Conservation (phyloP, 2,888 invertebrate species). For the Epistrophe grossulariae region DNA sequence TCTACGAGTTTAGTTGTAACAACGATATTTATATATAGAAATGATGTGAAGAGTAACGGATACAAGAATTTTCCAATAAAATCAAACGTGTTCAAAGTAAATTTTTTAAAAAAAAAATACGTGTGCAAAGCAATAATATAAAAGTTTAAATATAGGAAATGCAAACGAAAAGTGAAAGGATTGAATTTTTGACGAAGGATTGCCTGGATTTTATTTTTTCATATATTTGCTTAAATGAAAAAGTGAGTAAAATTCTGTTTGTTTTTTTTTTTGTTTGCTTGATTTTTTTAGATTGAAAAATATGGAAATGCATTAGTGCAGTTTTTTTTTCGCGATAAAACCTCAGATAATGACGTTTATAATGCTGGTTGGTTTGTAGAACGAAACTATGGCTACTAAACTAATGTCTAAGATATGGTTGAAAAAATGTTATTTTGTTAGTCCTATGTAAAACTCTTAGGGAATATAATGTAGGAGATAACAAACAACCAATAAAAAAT, state of each 20-base stretch:
- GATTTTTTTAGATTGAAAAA: background rate
- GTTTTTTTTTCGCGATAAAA: background rate
- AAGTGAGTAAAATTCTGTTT: background rate
- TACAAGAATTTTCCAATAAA: background rate
- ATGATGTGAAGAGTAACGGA: slow-evolving; percentile 16
- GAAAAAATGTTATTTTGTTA: too few species aligned
- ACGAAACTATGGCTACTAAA: too few species aligned
- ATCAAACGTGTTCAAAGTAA: slow-evolving; percentile 12
- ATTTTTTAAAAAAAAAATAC: background rate
- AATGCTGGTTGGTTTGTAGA: too few species aligned
- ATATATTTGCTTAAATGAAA: background rate
- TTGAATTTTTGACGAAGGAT: background rate
- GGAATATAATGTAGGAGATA: too few species aligned
- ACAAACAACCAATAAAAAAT: too few species aligned
- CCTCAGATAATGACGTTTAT: background rate
- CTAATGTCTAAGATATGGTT: too few species aligned
- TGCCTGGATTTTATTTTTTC: background rate
- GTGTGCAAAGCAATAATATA: slow-evolving; percentile 31
- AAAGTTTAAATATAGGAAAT: background rate
- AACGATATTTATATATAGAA: background rate
- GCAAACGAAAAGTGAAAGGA: slow-evolving; percentile 8
- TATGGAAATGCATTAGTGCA: slow-evolving; percentile 25
- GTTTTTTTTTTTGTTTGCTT: background rate
- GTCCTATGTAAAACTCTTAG: too few species aligned
- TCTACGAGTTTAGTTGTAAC: background rate